Base-by-base conservation (phyloP, 2,113 vertebrate species). In the Nanorana parkeri region DNA sequence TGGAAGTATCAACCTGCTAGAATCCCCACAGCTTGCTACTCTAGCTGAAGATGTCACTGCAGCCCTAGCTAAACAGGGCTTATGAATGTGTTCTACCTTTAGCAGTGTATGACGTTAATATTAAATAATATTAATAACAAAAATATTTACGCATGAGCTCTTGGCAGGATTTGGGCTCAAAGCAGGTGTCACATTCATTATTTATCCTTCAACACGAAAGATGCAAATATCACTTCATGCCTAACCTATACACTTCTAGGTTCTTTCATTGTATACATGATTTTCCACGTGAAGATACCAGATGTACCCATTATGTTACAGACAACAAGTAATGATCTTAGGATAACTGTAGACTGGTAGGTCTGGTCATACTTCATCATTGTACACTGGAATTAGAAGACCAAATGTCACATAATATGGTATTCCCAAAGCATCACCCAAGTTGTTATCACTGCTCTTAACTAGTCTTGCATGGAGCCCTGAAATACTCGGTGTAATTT, bases 41-140 rank as follows among this genome's bases (percentile, higher is more conserved):
- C 92, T 99, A 16, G 97, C 97, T 0, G 97, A 99, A 90, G 97
- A 99, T 54, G 97, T 99, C 90, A 98, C 96, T 0, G 97, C 97
- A 7, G 97, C 98, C 83, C 95, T 99, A 10, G 97, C 97, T 84
- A 98, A 98, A 89, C 98, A 99, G 95, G 97, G 97, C 91, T 96
- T 99, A 95, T 99, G 96, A 99, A 95, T 92, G 68, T 78, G 86
- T 90, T 91, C 58, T 88, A 26, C 87, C 47, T 32, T 88, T 87
- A 8, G 85, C 87, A 0, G 85, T 67, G 82, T 88, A 90, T 88
- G 88, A 90, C 89, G 86, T 76, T 76, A 83, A 69, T 56, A 66
- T 68, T 69, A 79, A 81, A 55, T 56, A 81, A 83, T 73, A 76
- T 66, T 81, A 81, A 17, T 75, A 83, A 68, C 92, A 86, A 90